Base-by-base conservation (phyloP, 2,797 vertebrate species). In the Setipinna tenuifilis region DNA sequence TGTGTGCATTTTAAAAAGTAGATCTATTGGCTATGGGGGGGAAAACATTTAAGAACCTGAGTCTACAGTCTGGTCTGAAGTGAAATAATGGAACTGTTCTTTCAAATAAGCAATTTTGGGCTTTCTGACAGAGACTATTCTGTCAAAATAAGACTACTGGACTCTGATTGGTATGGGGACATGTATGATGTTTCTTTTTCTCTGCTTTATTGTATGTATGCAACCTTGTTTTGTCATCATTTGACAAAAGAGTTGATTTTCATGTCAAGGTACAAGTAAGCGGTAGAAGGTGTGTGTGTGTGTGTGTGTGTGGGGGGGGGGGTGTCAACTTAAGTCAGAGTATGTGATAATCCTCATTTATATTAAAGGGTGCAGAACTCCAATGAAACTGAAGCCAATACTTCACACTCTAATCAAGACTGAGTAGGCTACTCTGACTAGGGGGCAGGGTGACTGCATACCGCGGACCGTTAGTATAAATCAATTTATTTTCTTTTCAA, bases 1-100 rank as follows among this genome's bases (percentile, higher is more conserved):
- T 85, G 65, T 85, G 81, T 48, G 82, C 86, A 83, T 48, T 78
- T 78, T 35, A 46, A 59, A 83, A 59, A 82, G 59, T 16, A 19
- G 35, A 25, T 59, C 58, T n/a, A 31, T 31, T 35, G 28, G 16
- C 50, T 9, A 21, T 14, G 19, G 48, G 28, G 7, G 10, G 23
- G 31, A 10, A 31, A n/a, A 10, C 44, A n/a, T 62, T 19, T 61
- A 23, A 35, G 21, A 31, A 71, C 28, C 2, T 31, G 21, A 83
- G 28, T 54, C 2, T 44, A 35, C 9, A 50, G 23, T 28, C 12
- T 44, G 21, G 44, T 54, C 6, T 31, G 59, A 84, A 50, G n/a
- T 31, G 59, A 81, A 46, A 44, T 59, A 81, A 82, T 23, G 25
- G 4, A 81, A 35, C 21, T 16, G 41, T 82, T 82, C 85, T 83